Base-by-base conservation (phyloP, 1,140 invertebrate genomes). In the Formica exsecta region DNA sequence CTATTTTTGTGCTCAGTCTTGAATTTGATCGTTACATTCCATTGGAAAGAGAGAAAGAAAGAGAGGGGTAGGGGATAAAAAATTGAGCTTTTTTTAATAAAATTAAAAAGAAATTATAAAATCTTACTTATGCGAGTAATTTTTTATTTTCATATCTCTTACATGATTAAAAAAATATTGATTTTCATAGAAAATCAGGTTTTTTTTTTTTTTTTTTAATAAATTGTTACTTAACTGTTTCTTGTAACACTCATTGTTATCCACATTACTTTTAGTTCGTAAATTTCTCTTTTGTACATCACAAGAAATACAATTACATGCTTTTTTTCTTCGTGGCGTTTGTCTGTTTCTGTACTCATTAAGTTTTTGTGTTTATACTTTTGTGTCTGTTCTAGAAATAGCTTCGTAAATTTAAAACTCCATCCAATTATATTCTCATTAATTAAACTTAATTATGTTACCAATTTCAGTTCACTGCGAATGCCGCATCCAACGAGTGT, bases 401-500 rank as follows among this genome's bases (percentile, higher is more conserved):
- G 66, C 79, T 59, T 81, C 7, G 54, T 71, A 59, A 81, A 71
- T 61, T 73, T 19, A 62, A 22, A 73, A 19, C 25, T 64, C 11
- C n/a, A 13, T 81, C 29, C 65, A 81, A 38, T 81, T 57, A 81
- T 41, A 59, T 71, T 73, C 66, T 73, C 79, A 83, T 83, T 83
- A 83, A 83, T 83, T 83, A 74, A 81, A 61, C 65, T 59, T 19
- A 54, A 59, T 81, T 71, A 51, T 7, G 36, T 73, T 59, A 61
- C n/a, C 32, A 59, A 61, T 59, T 70, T 61, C 38, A 44, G 62
- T 41, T 38, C 22, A 22, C 48, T 57, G 22, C 48, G 36, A 57
- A 68, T 38, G 32, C 25, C 29, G 36, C 7, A 59, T 38, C 32
- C 44, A 32, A 79, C 64, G 64, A 36, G 16, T 38, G 22, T 25